These are phyloP conservation scores for Erinaceus europaeus DNA, from an alignment of 2,113 vertebrate genomes.

Conservation along the genomic window DNA sequence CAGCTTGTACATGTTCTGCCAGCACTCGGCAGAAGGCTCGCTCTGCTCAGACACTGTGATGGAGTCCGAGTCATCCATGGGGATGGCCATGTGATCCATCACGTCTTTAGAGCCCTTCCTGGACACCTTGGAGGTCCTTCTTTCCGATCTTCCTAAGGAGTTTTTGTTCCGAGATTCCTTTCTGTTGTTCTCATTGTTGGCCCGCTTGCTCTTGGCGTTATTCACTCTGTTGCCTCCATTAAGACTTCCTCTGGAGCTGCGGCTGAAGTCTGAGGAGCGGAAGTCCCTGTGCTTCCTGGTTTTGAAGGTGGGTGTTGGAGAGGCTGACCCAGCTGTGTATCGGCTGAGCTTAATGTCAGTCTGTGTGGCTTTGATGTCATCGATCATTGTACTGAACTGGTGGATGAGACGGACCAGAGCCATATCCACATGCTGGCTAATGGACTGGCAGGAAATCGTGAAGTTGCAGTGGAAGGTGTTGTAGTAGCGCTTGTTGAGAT, in stretches of 20 bases:
- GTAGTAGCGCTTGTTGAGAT: constrained; percentile 94
- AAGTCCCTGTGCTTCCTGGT: constrained; percentile 93
- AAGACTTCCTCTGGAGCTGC: constrained; percentile 95
- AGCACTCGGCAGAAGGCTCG: constrained; percentile 97
- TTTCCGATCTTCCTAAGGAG: constrained; percentile 91
- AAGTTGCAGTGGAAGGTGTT: constrained; percentile 98
- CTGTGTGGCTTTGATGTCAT: constrained; percentile 98
- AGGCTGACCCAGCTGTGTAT: constrained; percentile 96
- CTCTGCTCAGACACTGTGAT: constrained; percentile 99
- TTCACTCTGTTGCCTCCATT: constrained; percentile 90
- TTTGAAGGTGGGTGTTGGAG: constrained; percentile 96
- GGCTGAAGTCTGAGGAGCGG: constrained; percentile 96
- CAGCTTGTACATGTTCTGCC: constrained; percentile 99
- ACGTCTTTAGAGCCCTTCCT: constrained; percentile 97
- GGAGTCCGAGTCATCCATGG: constrained; percentile 98
- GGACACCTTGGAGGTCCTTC: constrained; percentile 95
- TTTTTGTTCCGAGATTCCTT: constrained; percentile 92
- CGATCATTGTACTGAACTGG: constrained; percentile 99
- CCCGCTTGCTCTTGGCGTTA: constrained; percentile 90
- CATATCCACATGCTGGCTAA: constrained; percentile 99
- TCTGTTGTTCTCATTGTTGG: constrained; percentile 85
- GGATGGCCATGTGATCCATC: constrained; percentile 95
- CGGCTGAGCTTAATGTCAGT: constrained; percentile 98
- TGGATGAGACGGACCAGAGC: constrained; percentile 97
- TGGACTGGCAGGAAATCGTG: constrained; percentile 96